Conservation (phyloP, 2,888 invertebrate genomes). For the Nemotelus pantherinus region DNA sequence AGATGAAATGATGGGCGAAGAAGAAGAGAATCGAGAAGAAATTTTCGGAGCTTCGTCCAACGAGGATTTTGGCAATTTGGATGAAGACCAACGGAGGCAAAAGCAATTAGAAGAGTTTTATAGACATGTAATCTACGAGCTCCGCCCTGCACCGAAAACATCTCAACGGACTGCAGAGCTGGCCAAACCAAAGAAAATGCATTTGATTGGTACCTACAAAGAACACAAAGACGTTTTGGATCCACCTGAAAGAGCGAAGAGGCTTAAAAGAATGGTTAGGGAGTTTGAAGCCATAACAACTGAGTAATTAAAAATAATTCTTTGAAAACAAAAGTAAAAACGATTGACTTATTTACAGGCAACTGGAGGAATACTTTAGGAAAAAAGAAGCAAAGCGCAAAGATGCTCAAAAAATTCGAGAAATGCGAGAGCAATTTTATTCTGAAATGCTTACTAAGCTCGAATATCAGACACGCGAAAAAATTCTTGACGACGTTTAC, state of each 20-base stretch:
- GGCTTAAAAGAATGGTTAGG: constrained; percentile 14
- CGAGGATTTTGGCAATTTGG: background rate
- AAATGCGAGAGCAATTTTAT: constrained; percentile 8
- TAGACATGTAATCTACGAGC: constrained; percentile 12
- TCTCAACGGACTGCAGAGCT: constrained; percentile 10
- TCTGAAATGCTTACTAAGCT: constrained; percentile 2
- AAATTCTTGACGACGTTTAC: constrained; percentile 9
- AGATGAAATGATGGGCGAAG: background rate
- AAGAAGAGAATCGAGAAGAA: background rate
- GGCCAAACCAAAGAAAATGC: constrained; percentile 3
- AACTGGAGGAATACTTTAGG: constrained; percentile 22
- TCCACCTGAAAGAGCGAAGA: background rate
- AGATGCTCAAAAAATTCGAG: constrained; percentile 3
- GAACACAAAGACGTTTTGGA: background rate
- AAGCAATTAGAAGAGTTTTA: constrained; percentile 16
- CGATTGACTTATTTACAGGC: background rate
- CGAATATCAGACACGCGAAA: constrained; percentile 11
- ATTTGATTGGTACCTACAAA: background rate
- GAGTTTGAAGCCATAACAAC: constrained; percentile 22
- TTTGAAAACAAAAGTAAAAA: background rate
- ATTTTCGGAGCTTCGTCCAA: background rate
- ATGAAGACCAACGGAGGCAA: background rate
- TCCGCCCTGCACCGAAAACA: constrained; percentile 7
- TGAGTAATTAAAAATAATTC: constrained; percentile 18
- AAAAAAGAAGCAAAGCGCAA: background rate